Evolutionary conservation across 2,113 vertebrate species (phyloP), one percentile per base, ranked within the genome.

Genomic region (Neofelis nebulosa): DNA sequence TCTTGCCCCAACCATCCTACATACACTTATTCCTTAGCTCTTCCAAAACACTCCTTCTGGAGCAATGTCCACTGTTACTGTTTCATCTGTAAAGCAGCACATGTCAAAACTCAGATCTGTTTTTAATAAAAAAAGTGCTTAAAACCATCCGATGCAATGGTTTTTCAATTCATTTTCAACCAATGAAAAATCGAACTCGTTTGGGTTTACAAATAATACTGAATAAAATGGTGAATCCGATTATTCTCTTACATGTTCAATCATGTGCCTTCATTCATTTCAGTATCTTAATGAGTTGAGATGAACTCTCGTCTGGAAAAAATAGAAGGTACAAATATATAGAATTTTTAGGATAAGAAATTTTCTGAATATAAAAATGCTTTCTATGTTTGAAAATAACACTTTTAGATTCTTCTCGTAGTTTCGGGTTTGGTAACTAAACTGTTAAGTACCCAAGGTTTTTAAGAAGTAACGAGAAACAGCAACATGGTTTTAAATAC

Each of bases 121-220:
- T 98, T 98, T 97, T 97, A 98, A 98, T 97, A 98, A 97, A 23
- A 98, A 98, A 98, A 99, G 98, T 99, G 99, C 98, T 98, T 98
- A 97, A 98, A 98, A 97, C 90, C 97, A 97, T 92, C 80, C 41
- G 78, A 83, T 52, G 25, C 84, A 97, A 98, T 94, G 98, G 97
- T 88, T 97, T 87, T 98, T 95, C 95, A 98, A 95, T 97, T 98
- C 98, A 98, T 98, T 98, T 98, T 98, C 98, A 99, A 98, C 98
- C 98, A 98, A 94, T 97, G 45, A 45, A 98, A 98, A 98, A 98
- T 97, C 97, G 98, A 99, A 98, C 96, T 98, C 80, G 78, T 98
- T 97, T 97, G 97, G 94, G 97, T 94, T 98, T 69, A 95, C n/a
- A 87, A 98, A 96, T 99, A 99, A 99, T 98, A 99, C 98, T 99